phyloP scores from a whole-genome alignment of 2,797 vertebrate genomes.

The Chelmon rostratus region DNA sequence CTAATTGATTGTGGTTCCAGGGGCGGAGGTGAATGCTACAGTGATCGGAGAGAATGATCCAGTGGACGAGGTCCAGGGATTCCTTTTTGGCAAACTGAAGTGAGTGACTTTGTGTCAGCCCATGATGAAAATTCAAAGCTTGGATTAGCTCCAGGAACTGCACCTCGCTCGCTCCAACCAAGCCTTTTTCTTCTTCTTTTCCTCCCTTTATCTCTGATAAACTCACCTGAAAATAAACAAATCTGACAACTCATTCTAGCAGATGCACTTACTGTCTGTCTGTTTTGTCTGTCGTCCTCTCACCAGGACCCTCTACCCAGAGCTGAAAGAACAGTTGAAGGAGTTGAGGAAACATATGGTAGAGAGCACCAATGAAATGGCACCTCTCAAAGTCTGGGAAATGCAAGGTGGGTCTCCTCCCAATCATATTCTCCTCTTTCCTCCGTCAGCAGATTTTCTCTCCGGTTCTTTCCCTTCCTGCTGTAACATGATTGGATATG shows the following conservation, averaged over 20 bases:
- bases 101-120: slow-evolving; percentile 76
- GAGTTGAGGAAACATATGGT: slow-evolving; percentile 96
- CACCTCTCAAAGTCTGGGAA: slow-evolving; percentile 98
- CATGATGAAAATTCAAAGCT: slow-evolving; percentile 64
- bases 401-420: slow-evolving; percentile 90
- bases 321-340: slow-evolving; percentile 92
- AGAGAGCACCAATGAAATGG: slow-evolving; percentile 99
- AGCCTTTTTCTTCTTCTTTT: slow-evolving; percentile 4
- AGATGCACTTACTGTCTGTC: neutral
- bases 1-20: slow-evolving; percentile 80
- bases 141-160: slow-evolving; percentile 56
- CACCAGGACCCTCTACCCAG: slow-evolving; percentile 88
- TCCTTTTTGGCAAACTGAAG: slow-evolving; percentile 98
- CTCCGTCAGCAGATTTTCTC: neutral
- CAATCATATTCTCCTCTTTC: slow-evolving; percentile 7
- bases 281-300: slow-evolving; percentile 13
- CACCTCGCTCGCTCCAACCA: slow-evolving; percentile 25
- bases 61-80: slow-evolving; percentile 98
- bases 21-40: slow-evolving; percentile 92
- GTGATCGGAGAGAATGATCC: slow-evolving; percentile 94
- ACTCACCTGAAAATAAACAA: slow-evolving; percentile 52
- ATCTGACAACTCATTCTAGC: slow-evolving; percentile 20
- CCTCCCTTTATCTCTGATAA: slow-evolving; percentile 22
- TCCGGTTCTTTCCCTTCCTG: neutral
- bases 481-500: neutral